Evolutionary conservation across 2,113 vertebrate genomes (phyloP), one percentile per base, ranked within the genome.

Genomic region (Podocnemis expansa): DNA sequence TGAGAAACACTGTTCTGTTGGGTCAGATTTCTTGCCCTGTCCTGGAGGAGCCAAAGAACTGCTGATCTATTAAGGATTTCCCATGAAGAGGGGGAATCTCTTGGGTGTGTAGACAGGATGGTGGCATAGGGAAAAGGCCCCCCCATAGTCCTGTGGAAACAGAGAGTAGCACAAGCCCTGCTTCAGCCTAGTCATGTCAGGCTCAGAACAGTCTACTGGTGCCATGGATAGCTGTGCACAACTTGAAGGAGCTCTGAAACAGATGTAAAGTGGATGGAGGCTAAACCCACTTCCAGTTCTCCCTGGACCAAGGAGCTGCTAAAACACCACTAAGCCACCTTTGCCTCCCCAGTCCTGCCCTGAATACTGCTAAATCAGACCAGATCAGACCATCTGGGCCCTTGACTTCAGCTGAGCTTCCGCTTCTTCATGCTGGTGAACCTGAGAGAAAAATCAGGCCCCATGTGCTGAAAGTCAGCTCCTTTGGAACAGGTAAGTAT

Each of bases 401-500:
- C 5, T 31, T 1, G 58, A 54, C 13, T 63, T 34, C 80, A 4
- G 34, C 10, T 6, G 2, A 24, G 22, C 24, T 80, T 38, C 25
- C 51, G 12, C 12, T 8, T 54, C 78, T 38, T 80, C 5, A 9
- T 4, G 34, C 8, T 5, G n/a, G 25, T 88, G 41, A 0, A 29
- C 70, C 31, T 11, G 4, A 2, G 47, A 34, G 16, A 22, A 25
- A 34, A 47, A 13, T 73, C 9, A 27, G 13, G 38, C 21, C 63
- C 0, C n/a, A 2, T 52, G 12, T 43, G 70, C 52, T 27, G 24
- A 13, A 2, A 8, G 13, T 2, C 88, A 11, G 2, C 1, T 31
- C 49, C 41, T 75, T 22, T 1, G 6, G 4, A 29, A 8, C 8
- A 8, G 22, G 0, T 0, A 58, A 73, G 9, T 5, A 76, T 47